These are phyloP conservation scores for Pachyuromys duprasi DNA, from an alignment of 2,797 vertebrate genomes.

Conservation along the genomic window DNA sequence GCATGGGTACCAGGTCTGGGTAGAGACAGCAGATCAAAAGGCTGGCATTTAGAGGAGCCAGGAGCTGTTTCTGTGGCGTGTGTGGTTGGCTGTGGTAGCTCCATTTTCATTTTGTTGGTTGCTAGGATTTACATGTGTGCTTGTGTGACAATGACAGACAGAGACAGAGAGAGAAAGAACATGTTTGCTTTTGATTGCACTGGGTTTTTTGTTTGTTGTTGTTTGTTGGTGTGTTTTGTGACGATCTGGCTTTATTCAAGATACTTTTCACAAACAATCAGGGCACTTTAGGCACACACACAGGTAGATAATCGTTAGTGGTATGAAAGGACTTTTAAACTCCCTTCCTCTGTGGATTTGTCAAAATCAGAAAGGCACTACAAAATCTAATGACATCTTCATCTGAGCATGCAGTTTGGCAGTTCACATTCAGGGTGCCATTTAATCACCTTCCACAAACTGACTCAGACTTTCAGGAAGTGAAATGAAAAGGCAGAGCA, in stretches of 20 bases:
- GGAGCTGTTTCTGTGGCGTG: background rate
- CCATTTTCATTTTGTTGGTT: background rate
- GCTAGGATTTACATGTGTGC: background rate
- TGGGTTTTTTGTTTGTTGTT: background rate
- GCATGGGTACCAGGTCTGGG: background rate
- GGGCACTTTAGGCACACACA: background rate
- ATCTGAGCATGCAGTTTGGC: background rate
- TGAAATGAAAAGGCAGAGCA: background rate
- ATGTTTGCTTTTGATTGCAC: background rate
- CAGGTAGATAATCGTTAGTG: background rate
- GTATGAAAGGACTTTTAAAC: background rate
- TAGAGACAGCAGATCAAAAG: background rate
- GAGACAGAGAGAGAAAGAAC: background rate
- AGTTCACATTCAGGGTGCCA: background rate
- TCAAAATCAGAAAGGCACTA: background rate
- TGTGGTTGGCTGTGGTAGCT: background rate
- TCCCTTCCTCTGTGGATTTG: background rate
- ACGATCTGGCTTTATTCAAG: background rate
- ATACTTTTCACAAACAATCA: background rate
- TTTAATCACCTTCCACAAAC: background rate
- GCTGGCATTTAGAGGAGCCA: background rate
- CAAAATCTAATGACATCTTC: background rate
- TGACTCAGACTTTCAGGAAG: background rate
- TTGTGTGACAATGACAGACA: background rate
- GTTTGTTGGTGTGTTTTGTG: background rate